Evolutionary conservation across 1,140 invertebrate species (phyloP).

Genomic region (Ruditapes philippinarum): DNA sequence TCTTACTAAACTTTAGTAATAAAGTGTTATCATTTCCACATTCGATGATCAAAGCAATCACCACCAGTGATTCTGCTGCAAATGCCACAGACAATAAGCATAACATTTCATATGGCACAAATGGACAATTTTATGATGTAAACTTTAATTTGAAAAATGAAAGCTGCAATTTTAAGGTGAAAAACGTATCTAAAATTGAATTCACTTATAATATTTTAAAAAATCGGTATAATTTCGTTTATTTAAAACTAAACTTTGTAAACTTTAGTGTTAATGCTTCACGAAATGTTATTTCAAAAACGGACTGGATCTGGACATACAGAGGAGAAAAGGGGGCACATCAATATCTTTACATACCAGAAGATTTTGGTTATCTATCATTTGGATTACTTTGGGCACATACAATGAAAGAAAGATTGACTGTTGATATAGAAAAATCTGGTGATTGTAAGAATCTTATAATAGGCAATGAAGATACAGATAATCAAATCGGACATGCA

Average conservation of each 20-base stretch:
- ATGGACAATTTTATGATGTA: too few species aligned
- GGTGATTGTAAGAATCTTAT: background rate
- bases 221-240: background rate
- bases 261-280: background rate
- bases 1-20: too few species aligned
- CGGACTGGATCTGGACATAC: conserved; percentile 22
- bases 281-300: background rate
- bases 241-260: background rate
- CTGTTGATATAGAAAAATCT: background rate
- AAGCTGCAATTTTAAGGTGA: background rate
- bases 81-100: too few species aligned
- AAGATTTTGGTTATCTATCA: conserved; percentile 11
- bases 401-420: background rate
- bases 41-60: too few species aligned
- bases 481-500: background rate
- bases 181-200: background rate
- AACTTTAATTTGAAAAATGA: background rate
- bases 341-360: conserved; percentile 17
- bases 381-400: background rate
- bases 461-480: background rate
- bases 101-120: too few species aligned
- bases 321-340: conserved; percentile 3
- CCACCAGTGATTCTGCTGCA: too few species aligned
- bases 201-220: background rate
- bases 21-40: too few species aligned